A percentile compares a stretch with the other conserved stretches of the same genome.
Conservation (phyloP, 2,113 vertebrate genomes). For the Cichladusa arquata region DNA sequence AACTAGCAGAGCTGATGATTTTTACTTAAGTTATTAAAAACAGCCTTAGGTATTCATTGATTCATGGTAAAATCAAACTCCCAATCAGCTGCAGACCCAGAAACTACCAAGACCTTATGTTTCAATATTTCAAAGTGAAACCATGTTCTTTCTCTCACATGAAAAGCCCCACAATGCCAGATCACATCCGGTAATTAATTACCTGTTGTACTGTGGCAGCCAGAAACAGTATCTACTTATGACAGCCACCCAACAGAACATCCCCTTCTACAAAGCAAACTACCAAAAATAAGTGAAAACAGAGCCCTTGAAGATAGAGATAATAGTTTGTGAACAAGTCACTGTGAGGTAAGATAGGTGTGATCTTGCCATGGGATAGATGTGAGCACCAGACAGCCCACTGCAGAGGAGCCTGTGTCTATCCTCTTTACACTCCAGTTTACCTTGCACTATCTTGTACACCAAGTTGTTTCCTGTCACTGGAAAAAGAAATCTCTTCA, state of each 20-base stretch:
- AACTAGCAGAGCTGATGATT: neutral
- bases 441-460: neutral
- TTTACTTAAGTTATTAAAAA: neutral
- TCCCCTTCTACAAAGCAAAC: neutral
- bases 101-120: neutral
- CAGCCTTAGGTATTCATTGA: neutral
- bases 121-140: neutral
- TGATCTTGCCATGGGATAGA: neutral
- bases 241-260: neutral
- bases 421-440: neutral
- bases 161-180: neutral
- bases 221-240: neutral
- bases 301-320: neutral
- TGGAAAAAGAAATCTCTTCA: neutral
- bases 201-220: neutral
- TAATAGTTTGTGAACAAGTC: rapidly evolving
- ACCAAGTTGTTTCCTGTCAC: neutral
- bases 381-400: neutral
- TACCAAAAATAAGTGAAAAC: neutral
- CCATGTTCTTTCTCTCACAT: neutral
- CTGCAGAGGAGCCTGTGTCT: neutral
- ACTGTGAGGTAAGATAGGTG: neutral
- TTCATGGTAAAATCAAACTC: neutral
- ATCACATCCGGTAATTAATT: neutral
- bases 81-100: neutral